A percentile compares a stretch with the other conserved stretches of the same genome.
Conservation (phyloP, 1,140 invertebrate species). For the Galleria mellonella region DNA sequence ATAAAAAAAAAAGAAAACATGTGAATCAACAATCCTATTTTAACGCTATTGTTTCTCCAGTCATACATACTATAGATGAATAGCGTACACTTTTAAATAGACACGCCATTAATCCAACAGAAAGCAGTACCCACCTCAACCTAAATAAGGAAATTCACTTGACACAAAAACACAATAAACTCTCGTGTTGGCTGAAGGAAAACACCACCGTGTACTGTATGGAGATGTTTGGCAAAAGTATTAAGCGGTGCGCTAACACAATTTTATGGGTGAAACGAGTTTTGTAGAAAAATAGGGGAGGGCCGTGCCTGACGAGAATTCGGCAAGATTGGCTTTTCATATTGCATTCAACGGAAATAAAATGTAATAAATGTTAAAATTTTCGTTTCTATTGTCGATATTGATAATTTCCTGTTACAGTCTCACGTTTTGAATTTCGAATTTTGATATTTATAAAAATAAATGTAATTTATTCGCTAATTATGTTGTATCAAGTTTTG, state of each 20-base stretch:
- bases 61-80: no score
- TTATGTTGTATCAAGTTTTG: no score
- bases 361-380: conserved; percentile 4
- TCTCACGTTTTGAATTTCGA: no score
- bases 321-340: conserved; percentile 16
- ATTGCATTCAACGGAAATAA: conserved; percentile 14
- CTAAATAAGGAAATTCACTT: no score
- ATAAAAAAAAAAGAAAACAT: no score
- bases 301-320: conserved; percentile 11
- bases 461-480: no score
- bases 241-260: conserved; percentile 31
- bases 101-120: neutral
- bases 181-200: no score
- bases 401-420: neutral
- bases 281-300: conserved; percentile 24
- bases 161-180: no score
- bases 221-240: conserved; percentile 26
- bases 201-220: neutral
- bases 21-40: no score
- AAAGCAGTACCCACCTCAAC: neutral
- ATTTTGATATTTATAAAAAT: no score
- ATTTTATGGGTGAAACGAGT: conserved; percentile 31
- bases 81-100: neutral
- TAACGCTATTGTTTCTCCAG: no score
- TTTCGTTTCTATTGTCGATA: neutral